Percentiles rank a stretch among this genome's conserved stretches.
phyloP scores from a whole-genome alignment of 64 coral and sea anemone genomes.

The Pocillopora verrucosa region DNA sequence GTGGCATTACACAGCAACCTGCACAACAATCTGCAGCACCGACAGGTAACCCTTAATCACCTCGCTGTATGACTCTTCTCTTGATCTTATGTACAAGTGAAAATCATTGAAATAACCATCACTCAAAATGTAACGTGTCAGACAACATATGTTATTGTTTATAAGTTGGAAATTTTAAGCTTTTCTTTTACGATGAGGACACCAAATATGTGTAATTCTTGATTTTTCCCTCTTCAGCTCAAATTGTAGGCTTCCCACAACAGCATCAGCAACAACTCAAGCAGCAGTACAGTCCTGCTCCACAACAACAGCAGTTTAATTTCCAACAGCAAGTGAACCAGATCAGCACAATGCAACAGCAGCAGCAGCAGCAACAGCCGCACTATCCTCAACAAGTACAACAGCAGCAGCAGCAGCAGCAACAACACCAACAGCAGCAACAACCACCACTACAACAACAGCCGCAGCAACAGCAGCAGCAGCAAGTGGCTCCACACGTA shows the following conservation, averaged over 20 bases:
- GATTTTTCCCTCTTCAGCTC: not conserved
- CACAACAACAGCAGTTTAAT: slow-evolving; percentile 56
- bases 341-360: slow-evolving; percentile 52
- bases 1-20: slow-evolving; percentile 29
- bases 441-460: not conserved
- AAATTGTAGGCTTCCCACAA: slow-evolving; percentile 10
- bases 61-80: not conserved
- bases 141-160: too few relatives aligned
- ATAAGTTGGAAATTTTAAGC: too few relatives aligned
- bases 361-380: slow-evolving; percentile 62
- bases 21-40: not conserved
- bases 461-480: slow-evolving; percentile 49
- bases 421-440: not conserved
- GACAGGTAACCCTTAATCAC: not conserved
- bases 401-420: slow-evolving; percentile 12
- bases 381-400: slow-evolving; percentile 47
- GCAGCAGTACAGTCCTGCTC: slow-evolving; percentile 48
- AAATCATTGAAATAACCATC: too few relatives aligned
- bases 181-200: too few relatives aligned
- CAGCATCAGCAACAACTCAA: slow-evolving; percentile 16
- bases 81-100: not conserved
- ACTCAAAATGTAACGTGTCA: too few relatives aligned
- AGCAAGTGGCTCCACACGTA: slow-evolving; percentile 8
- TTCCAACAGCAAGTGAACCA: slow-evolving; percentile 67
- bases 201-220: not conserved